Conservation (phyloP, 35 echinoderm and acorn worm species). For the Eucidaris tribuloides region DNA sequence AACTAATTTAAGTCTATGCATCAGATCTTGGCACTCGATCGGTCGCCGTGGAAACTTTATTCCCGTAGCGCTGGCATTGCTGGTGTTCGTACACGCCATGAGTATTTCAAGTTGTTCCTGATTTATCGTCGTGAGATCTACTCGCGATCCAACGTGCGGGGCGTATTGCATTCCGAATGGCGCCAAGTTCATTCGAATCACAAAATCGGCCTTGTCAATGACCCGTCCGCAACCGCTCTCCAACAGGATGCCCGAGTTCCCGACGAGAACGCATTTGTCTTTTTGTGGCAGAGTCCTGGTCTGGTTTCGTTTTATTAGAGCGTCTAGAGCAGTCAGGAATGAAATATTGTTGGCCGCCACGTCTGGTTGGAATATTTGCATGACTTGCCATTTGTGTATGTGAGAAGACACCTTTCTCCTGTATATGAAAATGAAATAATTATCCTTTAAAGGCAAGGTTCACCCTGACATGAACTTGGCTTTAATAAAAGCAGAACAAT, state of each 20-base stretch:
- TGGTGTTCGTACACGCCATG: background rate
- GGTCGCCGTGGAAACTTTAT: background rate
- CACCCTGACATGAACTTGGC: no score
- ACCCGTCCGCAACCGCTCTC: conserved; percentile 44
- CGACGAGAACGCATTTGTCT: conserved; percentile 45
- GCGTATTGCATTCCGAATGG: conserved; percentile 8
- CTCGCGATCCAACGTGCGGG: conserved; percentile 32
- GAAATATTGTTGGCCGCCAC: background rate
- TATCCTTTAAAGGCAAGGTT: no score
- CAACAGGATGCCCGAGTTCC: conserved; percentile 49
- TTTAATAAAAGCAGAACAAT: no score
- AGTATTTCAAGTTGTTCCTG: background rate
- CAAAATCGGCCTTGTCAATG: conserved; percentile 55
- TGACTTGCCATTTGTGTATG: background rate
- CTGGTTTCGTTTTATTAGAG: background rate
- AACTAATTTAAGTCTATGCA: background rate
- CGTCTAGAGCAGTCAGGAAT: background rate
- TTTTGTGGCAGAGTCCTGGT: background rate
- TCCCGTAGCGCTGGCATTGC: background rate
- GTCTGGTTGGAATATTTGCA: background rate
- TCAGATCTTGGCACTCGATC: background rate
- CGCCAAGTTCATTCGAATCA: conserved; percentile 59
- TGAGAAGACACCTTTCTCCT: background rate
- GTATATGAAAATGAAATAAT: background rate
- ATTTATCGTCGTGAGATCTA: conserved; percentile 44